phyloP scores from a whole-genome alignment of 2,888 invertebrate species.

The Drosophila mulleri region DNA sequence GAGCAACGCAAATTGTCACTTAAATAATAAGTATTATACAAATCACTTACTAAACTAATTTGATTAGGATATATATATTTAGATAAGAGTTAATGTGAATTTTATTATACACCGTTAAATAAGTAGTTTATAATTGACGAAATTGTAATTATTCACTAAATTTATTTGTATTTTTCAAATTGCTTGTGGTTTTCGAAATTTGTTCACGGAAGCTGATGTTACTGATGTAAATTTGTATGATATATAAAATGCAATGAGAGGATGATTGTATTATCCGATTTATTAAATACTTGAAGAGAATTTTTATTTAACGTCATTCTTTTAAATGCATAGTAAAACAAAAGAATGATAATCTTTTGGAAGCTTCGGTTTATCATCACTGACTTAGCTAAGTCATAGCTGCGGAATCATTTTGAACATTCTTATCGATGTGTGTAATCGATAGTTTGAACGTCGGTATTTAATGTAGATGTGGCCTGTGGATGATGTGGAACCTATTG shows the following conservation, averaged over 20 bases:
- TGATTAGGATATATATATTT: slow-evolving; percentile 24
- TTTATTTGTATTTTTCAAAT: too few relatives aligned
- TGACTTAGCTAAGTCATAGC: too few relatives aligned
- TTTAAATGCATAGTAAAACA: background rate
- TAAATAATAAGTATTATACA: slow-evolving; percentile 39
- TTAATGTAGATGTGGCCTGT: slow-evolving; percentile 56
- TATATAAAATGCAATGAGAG: background rate
- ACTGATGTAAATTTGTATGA: background rate
- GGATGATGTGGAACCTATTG: slow-evolving; percentile 50
- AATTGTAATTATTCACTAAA: slow-evolving; percentile 1
- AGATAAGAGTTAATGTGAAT: slow-evolving; percentile 21
- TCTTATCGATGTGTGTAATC: slow-evolving; percentile 28
- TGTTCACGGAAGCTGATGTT: background rate
- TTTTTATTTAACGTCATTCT: background rate
- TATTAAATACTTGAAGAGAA: background rate
- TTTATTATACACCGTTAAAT: slow-evolving; percentile 10
- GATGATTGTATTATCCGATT: background rate
- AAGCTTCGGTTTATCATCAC: background rate
- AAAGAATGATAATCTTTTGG: background rate
- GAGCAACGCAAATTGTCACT: slow-evolving; percentile 62
- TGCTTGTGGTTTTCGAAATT: background rate
- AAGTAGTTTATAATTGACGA: slow-evolving; percentile 14
- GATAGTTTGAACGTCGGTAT: slow-evolving; percentile 28
- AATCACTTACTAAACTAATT: slow-evolving; percentile 5
- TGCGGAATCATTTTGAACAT: background rate